Evolutionary conservation across 2,888 invertebrate genomes (phyloP), one percentile per base, ranked within the genome.

Genomic region (Rhopalosiphum nymphaeae): DNA sequence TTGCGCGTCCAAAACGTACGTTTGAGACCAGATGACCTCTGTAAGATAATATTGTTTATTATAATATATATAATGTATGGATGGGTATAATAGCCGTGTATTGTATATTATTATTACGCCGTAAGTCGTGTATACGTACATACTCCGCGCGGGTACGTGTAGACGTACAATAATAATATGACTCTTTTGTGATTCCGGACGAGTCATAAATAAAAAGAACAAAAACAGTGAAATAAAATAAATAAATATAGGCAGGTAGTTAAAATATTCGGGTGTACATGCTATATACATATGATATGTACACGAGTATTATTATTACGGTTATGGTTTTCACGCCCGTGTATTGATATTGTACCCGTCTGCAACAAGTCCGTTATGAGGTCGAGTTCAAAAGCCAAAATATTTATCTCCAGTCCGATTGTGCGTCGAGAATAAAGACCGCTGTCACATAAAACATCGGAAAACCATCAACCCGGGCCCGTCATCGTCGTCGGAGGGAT

Each of bases 331-430:
- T 49, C 13, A 25, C 11, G 46, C 9, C 3, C 29, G 3, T n/a
- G 10, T 61, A 61, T 67, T 67, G 61, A 67, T 85, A 56, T 85
- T 46, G 25, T 42, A 10, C 49, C 36, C 67, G 67, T 67, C 16
- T 42, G 46, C 46, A 25, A 21, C 78, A 10, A 53, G 42, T 44
- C 78, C n/a, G 67, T 78, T 89, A 36, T 0, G 11, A 53, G 92
- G 13, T 44, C 11, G 25, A 56, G 13, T 4, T 36, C 2, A 57
- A 86, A 61, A 87, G 85, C 26, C 44, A 93, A 93, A 93, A 93
- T 93, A 93, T 93, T 93, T 93, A 93, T 90, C 42, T n/a, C 36
- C 25, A 11, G 25, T 85, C 36, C 90, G 85, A 93, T 61, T 85
- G 85, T 57, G 42, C 9, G 13, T 44, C 26, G 7, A 49, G 26